phyloP scores from a whole-genome alignment of 2,888 invertebrate species.

The Ephialtes manifestator region DNA sequence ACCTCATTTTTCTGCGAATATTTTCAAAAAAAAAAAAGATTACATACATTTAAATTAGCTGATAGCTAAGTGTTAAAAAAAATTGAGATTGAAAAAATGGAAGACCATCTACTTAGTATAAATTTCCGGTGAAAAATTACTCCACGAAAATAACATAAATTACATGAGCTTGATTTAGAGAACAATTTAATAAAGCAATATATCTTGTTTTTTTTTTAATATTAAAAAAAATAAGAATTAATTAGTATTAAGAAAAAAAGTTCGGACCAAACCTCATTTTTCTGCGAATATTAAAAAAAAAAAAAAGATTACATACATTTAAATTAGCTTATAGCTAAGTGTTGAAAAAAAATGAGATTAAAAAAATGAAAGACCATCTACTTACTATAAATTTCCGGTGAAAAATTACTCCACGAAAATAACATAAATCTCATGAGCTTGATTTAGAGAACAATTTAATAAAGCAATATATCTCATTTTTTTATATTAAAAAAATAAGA shows the following conservation, averaged over 20 bases:
- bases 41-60: not conserved
- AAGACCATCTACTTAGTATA: not conserved
- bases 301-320: too few relatives aligned
- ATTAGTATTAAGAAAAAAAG: too few relatives aligned
- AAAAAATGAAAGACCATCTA: not conserved
- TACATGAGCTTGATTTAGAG: not conserved
- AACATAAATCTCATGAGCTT: not conserved
- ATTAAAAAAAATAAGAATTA: too few relatives aligned
- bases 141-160: not conserved
- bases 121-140: not conserved
- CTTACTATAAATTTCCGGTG: not conserved
- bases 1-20: too few relatives aligned
- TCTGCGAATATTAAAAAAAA: too few relatives aligned
- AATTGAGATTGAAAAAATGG: not conserved
- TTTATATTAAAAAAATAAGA: too few relatives aligned
- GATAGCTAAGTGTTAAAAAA: not conserved
- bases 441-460: not conserved
- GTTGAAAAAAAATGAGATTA: not conserved
- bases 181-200: not conserved
- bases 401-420: not conserved
- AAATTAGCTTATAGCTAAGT: not conserved
- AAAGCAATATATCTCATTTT: not conserved
- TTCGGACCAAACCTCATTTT: too few relatives aligned
- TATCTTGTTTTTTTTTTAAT: slow-evolving; percentile 15
- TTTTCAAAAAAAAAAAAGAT: not conserved